phyloP scores from a whole-genome alignment of 2,797 vertebrate genomes.

The Schizopygopsis pylzovi region DNA sequence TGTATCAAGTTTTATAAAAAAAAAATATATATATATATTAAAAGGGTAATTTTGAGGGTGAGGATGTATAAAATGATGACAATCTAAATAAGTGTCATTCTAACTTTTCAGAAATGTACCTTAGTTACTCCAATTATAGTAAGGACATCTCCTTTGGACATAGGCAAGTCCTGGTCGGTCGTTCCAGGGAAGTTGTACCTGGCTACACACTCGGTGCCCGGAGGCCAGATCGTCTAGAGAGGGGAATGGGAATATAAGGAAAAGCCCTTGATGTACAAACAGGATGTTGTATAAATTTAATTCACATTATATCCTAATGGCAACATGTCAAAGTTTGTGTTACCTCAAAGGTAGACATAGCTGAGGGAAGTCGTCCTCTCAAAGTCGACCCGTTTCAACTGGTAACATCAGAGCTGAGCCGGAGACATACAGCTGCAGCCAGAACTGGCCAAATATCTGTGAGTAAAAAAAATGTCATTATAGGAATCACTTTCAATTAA shows the following conservation, averaged over 20 bases:
- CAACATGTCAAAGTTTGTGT: conserved; percentile 42
- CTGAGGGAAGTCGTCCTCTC: conserved; percentile 70
- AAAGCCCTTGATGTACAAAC: conserved; percentile 5
- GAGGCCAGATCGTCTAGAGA: conserved; percentile 83
- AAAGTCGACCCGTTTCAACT: conserved; percentile 66
- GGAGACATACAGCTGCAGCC: conserved; percentile 39
- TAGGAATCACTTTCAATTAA: not conserved
- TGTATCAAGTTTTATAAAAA: not conserved
- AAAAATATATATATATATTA: no score
- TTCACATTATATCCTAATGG: not conserved
- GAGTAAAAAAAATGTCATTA: not conserved
- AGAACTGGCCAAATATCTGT: conserved; percentile 43
- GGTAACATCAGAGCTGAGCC: conserved; percentile 76
- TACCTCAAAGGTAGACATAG: conserved; percentile 77
- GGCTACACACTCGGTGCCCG: conserved; percentile 96
- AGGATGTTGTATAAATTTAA: not conserved
- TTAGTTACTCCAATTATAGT: conserved; percentile 94
- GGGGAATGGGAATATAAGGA: not conserved
- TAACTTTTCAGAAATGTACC: conserved; percentile 72
- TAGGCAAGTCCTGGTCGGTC: conserved; percentile 92
- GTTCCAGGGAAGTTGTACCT: conserved; percentile 95
- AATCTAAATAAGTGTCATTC: not conserved
- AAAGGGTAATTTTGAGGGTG: not conserved
- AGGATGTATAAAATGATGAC: not conserved
- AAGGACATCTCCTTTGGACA: conserved; percentile 94